These are phyloP conservation scores for Cheilosia pagana DNA, from an alignment of 2,888 invertebrate species.

Conservation along the genomic window DNA sequence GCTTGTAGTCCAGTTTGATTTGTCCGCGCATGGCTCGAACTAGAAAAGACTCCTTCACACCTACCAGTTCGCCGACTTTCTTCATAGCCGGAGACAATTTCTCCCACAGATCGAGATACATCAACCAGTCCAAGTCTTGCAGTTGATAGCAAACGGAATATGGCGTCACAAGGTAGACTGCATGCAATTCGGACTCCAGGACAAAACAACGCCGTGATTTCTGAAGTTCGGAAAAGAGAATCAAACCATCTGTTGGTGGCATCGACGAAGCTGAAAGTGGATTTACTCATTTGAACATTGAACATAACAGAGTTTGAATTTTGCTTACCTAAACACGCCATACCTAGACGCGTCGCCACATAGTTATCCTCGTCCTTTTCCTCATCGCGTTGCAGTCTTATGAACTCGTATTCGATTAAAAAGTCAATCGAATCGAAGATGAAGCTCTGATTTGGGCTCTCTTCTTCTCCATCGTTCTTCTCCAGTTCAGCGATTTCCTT, in stretches of 20 bases:
- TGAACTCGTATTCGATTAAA: slow-evolving; percentile 91
- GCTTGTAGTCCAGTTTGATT: slow-evolving; percentile 85
- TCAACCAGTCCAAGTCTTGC: slow-evolving; percentile 92
- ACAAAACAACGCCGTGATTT: slow-evolving; percentile 95
- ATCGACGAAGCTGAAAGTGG: slow-evolving; percentile 89
- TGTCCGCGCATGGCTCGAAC: slow-evolving; percentile 90
- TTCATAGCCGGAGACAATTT: slow-evolving; percentile 90
- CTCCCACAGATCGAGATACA: slow-evolving; percentile 92
- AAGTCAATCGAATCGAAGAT: slow-evolving; percentile 87
- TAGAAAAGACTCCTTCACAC: slow-evolving; percentile 93
- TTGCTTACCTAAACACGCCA: slow-evolving; percentile 90
- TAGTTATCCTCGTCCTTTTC: slow-evolving; percentile 84
- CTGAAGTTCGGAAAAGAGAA: slow-evolving; percentile 94
- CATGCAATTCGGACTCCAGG: slow-evolving; percentile 96
- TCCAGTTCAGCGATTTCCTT: slow-evolving; percentile 64
- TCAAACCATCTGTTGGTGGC: slow-evolving; percentile 96
- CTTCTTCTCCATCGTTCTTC: slow-evolving; percentile 28
- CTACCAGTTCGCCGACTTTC: slow-evolving; percentile 94
- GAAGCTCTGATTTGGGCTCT: slow-evolving; percentile 41
- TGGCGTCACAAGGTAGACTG: slow-evolving; percentile 97
- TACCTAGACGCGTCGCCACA: slow-evolving; percentile 93
- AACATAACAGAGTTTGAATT: neutral
- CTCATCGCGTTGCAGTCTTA: slow-evolving; percentile 86
- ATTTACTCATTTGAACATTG: neutral
- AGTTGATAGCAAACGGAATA: slow-evolving; percentile 92